Evolutionary conservation across 53 echinoderm and acorn worm species (phyloP), one percentile per base, ranked within the genome.

Genomic region (Glandiceps talaboti): DNA sequence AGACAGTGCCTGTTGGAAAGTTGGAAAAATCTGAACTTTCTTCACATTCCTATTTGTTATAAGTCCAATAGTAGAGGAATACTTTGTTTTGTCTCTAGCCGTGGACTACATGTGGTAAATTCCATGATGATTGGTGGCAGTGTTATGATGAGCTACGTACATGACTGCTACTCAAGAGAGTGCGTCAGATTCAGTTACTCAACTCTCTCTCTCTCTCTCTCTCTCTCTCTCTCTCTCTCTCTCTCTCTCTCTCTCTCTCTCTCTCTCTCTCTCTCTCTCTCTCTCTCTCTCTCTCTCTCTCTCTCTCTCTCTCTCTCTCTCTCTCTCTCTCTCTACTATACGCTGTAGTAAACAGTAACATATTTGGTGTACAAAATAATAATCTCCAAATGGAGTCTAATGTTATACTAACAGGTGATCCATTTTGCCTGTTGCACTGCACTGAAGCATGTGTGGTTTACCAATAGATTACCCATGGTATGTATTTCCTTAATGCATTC

Each of bases 181-280:
- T 45, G 64, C 6, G 20, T 45, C 64, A 12, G 64, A 45, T 45
- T 20, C 64, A 12, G 6, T 45, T 20, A 12, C 64, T 45, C 64
- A 12, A 6, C 64, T 45, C 64, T 45, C 64, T 45, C 64, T 45
- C 64, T 45, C 64, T 45, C 64, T 45, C 64, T 45, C 64, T 45
- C 64, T 45, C 64, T 45, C 64, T 45, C 64, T 45, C 64, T 45
- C 64, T 45, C 64, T 45, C 64, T 45, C 64, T 45, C 64, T 45
- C 64, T 45, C 64, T 45, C 64, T 45, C 64, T 45, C 64, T 45
- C 64, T 45, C 64, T 45, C 64, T 45, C 64, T 45, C 64, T 45
- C 64, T 45, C 64, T 45, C 64, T 45, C 64, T 45, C 64, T 45
- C 64, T 45, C 64, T 45, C 64, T 12, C 20, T 45, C 20, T 45